Percentiles rank a stretch among this genome's conserved stretches.
These are phyloP conservation scores for Sarcoramphus papa DNA, from an alignment of 2,797 vertebrate species.

Conservation along the genomic window DNA sequence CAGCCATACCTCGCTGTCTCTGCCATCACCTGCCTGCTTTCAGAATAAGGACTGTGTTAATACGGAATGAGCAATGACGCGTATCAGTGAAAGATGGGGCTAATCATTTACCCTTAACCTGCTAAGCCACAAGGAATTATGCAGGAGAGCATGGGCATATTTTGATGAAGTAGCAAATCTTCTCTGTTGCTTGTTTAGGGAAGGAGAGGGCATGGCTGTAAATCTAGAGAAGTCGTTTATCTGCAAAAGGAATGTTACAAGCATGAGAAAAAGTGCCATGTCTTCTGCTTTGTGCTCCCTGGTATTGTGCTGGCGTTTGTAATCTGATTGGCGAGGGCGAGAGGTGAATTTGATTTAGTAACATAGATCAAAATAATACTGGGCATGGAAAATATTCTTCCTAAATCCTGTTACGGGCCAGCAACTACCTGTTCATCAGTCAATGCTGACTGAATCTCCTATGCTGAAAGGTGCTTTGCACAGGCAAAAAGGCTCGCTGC, in stretches of 20 bases:
- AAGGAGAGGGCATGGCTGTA: neutral
- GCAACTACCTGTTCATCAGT: neutral
- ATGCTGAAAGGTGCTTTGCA: neutral
- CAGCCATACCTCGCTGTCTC: neutral
- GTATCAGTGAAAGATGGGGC: neutral
- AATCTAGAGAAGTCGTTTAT: neutral
- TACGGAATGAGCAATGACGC: neutral
- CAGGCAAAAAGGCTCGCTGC: neutral
- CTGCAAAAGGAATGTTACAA: neutral
- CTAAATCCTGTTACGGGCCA: neutral
- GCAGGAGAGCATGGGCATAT: neutral
- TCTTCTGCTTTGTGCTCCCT: neutral
- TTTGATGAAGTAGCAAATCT: neutral
- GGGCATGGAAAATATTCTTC: neutral
- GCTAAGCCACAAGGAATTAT: neutral
- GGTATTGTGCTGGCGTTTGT: neutral
- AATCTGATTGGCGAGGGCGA: neutral
- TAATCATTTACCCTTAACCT: neutral
- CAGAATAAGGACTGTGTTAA: neutral
- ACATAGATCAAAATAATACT: neutral
- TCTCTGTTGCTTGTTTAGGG: neutral
- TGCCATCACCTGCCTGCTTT: neutral
- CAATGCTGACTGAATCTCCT: neutral
- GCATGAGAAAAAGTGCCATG: neutral
- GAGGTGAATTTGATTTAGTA: neutral